Evolutionary conservation across 92 coral and sea anemone genomes (phyloP).

Genomic region (Palythoa grandis): DNA sequence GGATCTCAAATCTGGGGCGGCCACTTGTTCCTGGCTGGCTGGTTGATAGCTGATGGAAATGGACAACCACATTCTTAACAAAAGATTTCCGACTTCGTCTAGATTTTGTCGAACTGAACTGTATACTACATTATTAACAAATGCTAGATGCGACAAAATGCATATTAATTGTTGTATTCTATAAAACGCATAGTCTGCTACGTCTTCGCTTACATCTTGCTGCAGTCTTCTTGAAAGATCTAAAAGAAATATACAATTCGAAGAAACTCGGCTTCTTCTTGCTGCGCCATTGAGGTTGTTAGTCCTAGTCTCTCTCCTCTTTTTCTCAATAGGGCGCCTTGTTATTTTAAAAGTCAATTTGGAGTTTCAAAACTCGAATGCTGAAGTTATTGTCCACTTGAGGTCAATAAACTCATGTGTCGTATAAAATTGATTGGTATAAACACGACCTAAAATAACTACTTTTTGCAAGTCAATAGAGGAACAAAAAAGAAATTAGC

Average conservation of each 20-base stretch:
- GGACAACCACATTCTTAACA: slow-evolving; percentile 37
- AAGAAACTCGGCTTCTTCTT: slow-evolving; percentile 17
- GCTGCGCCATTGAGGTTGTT: slow-evolving; percentile 6
- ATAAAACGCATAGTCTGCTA: slow-evolving; percentile 50
- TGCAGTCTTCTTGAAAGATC: slow-evolving; percentile 64
- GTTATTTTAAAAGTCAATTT: background rate
- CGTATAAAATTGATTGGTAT: too few relatives aligned
- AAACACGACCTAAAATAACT: too few relatives aligned
- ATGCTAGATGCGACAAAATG: slow-evolving; percentile 8
- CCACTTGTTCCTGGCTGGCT: slow-evolving; percentile 49
- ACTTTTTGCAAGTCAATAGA: too few relatives aligned
- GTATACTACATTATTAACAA: slow-evolving; percentile 5
- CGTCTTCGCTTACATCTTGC: slow-evolving; percentile 58
- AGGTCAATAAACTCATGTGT: too few relatives aligned
- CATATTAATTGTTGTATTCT: slow-evolving; percentile 39
- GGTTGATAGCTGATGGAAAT: slow-evolving; percentile 28
- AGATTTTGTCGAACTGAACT: slow-evolving; percentile 38
- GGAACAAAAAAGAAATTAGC: too few relatives aligned
- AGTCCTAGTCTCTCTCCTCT: slow-evolving; percentile 7
- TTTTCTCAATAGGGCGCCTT: background rate
- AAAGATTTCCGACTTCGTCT: slow-evolving; percentile 30
- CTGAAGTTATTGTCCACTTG: background rate
- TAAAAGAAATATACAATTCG: slow-evolving; percentile 45
- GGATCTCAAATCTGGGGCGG: slow-evolving; percentile 62
- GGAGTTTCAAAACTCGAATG: background rate